Evolutionary conservation across 2,888 invertebrate species (phyloP).

Genomic region (Cryptocheilus praepositus): DNA sequence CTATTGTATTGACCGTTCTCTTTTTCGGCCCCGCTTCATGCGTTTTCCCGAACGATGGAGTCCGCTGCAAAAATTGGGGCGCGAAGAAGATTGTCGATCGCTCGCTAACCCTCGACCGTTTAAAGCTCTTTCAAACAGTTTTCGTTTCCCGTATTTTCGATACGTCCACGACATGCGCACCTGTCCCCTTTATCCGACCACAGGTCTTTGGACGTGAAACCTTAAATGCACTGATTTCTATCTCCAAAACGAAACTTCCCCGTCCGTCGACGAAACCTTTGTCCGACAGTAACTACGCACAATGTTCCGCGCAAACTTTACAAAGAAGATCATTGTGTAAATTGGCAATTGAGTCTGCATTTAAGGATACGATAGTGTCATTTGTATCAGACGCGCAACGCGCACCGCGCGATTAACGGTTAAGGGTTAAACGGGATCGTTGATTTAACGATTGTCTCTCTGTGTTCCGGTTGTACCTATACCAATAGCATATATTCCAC

Average conservation of each 20-base stretch:
- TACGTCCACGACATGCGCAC: no score
- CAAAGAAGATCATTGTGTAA: background rate
- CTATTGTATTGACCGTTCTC: conserved; percentile 20
- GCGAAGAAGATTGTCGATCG: no score
- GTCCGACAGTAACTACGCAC: no score
- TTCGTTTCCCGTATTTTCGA: background rate
- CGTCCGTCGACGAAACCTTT: no score
- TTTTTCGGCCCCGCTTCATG: no score
- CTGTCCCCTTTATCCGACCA: no score
- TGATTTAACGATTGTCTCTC: conserved; percentile 54
- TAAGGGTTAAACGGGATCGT: conserved; percentile 41
- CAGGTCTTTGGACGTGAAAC: no score
- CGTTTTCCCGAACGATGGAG: no score
- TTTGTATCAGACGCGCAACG: background rate
- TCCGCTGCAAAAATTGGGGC: no score
- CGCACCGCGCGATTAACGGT: conserved; percentile 28
- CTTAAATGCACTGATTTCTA: no score
- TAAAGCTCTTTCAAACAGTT: background rate
- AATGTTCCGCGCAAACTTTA: background rate
- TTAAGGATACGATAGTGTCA: background rate
- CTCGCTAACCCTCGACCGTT: no score
- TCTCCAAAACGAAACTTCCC: no score
- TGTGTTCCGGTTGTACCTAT: conserved; percentile 53
- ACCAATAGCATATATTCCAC: conserved; percentile 39
- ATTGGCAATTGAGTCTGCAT: background rate